Conservation (phyloP, 1,140 invertebrate genomes). For the Ctenoplectra terminalis region DNA sequence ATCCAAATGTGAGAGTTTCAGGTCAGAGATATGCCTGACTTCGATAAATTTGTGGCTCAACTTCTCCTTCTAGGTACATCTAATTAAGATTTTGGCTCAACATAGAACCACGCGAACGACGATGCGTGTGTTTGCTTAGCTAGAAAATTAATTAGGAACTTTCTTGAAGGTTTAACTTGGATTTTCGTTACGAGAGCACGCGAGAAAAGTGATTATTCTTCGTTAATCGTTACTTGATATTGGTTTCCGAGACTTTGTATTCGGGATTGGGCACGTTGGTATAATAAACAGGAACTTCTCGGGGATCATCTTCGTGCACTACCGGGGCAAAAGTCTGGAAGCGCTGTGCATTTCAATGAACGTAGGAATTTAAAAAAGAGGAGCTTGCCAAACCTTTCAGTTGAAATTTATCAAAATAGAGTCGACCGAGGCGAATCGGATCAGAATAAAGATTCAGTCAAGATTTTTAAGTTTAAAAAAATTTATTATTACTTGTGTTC, state of each 20-base stretch:
- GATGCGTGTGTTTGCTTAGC: constrained; percentile 27
- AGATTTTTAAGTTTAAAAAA: too few relatives aligned
- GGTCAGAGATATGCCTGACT: constrained; percentile 56
- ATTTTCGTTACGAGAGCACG: not conserved
- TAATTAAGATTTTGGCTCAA: constrained; percentile 60
- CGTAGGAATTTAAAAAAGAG: too few relatives aligned
- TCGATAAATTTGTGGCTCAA: constrained; percentile 51
- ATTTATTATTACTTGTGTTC: too few relatives aligned
- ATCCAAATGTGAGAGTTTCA: constrained; percentile 32
- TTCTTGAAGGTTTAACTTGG: not conserved
- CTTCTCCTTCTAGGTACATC: constrained; percentile 42
- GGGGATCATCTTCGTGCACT: too few relatives aligned
- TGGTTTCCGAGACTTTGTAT: not conserved
- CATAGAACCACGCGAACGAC: not conserved
- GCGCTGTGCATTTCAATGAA: too few relatives aligned
- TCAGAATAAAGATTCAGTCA: too few relatives aligned
- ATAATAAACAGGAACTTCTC: too few relatives aligned
- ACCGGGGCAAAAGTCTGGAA: too few relatives aligned
- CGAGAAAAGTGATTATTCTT: not conserved
- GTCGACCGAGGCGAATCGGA: too few relatives aligned
- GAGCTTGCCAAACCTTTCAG: too few relatives aligned
- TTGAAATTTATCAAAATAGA: too few relatives aligned
- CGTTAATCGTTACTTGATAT: not conserved
- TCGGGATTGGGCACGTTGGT: too few relatives aligned
- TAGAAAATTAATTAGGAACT: constrained; percentile 37